Base-by-base conservation (phyloP, 2,888 invertebrate species). In the Agriotes lineatus region DNA sequence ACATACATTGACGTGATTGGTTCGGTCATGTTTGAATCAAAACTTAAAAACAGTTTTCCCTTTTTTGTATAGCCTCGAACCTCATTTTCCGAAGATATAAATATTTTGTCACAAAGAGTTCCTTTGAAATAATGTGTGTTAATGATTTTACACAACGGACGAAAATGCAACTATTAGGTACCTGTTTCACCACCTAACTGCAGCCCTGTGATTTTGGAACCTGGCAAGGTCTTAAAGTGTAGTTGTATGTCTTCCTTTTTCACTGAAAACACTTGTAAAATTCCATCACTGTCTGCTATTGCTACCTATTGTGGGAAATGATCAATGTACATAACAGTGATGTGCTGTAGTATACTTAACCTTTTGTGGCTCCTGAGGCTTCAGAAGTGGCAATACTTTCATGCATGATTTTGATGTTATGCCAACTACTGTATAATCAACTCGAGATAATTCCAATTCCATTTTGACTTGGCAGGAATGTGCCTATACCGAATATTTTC, bases 1-100 rank as follows among this genome's bases (percentile, higher is more conserved):
- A 3, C 37, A 1, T 88, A 96, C 96, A 97, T 92, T 54, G 93
- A 90, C 58, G 90, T 90, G 50, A 97, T 94, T 0, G 92, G 89
- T 83, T 98, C 97, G 0, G 97, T 93, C 74, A 97, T 87, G 79
- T 95, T 94, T 1, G 96, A 96, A 82, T 97, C 96, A 80, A 98
- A 94, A 57, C 91, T 91, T 14, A 97, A 88, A 83, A 98, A 97
- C 72, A 96, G 89, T 86, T 97, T 97, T 39, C 97, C 97, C 83
- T 96, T 97, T 82, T 91, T 94, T 18, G 95, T 96, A 80, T 90
- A 97, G 2, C 96, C 97, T 81, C 91, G 90, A 0, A 98, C 93
- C 81, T 93, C 92, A 81, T 92, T 94, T 52, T 92, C 95, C n/a
- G 91, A 89, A 0, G 96, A 91, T 18, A 95, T 88, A 83, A 97